Evolutionary conservation across 2,888 invertebrate genomes (phyloP).

Genomic region (Calameuta pallipes): DNA sequence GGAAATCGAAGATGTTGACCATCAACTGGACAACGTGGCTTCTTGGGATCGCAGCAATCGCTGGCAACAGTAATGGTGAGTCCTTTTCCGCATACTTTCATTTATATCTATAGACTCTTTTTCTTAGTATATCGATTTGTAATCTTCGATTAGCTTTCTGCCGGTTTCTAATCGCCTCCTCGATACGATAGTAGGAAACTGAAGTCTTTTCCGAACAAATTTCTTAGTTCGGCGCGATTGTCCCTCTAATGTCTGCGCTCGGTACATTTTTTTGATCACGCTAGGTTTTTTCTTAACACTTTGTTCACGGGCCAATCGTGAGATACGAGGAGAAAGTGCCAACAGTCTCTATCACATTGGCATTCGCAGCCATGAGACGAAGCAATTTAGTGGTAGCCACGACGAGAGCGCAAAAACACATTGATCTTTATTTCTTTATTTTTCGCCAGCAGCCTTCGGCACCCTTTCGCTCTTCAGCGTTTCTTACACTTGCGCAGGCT

Average conservation of each 20-base stretch:
- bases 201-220: too few species aligned
- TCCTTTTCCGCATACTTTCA: constrained; percentile 18
- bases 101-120: background rate
- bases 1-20: constrained; percentile 55
- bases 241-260: background rate
- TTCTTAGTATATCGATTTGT: too few species aligned
- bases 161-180: too few species aligned
- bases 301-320: background rate
- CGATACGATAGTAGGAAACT: too few species aligned
- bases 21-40: constrained; percentile 52
- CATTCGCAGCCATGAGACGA: background rate
- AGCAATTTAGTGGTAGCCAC: background rate
- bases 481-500: background rate
- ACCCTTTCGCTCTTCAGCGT: background rate
- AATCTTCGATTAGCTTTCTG: too few species aligned
- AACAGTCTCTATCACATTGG: background rate
- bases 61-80: constrained; percentile 58
- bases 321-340: background rate
- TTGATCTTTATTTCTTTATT: background rate
- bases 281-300: background rate
- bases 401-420: background rate
- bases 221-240: too few species aligned
- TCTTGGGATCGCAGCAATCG: constrained; percentile 54
- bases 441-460: background rate
- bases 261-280: background rate